Conservation (phyloP, 1,140 invertebrate genomes). For the Chironomus striatipennis region DNA sequence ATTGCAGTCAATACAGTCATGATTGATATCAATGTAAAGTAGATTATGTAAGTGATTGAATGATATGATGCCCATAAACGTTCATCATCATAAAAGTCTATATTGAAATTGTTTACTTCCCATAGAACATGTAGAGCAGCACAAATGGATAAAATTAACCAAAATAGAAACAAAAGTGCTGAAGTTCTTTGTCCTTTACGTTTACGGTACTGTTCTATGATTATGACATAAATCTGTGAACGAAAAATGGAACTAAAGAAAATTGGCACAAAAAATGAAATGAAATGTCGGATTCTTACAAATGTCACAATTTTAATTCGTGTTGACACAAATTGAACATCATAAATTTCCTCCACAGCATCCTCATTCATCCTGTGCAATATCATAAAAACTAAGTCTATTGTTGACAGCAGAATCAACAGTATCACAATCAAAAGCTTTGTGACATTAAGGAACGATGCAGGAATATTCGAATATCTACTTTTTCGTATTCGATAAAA, state of each 20-base stretch:
- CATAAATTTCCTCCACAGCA: constrained; percentile 48
- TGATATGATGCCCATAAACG: constrained; percentile 41
- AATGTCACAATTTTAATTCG: not conserved
- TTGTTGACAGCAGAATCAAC: constrained; percentile 49
- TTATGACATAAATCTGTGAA: not conserved
- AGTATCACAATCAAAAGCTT: constrained; percentile 59
- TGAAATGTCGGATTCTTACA: not conserved
- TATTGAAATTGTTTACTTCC: constrained; percentile 44
- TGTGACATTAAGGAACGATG: constrained; percentile 60
- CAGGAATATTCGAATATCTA: constrained; percentile 62
- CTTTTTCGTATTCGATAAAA: constrained; percentile 61
- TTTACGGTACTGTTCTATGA: not conserved
- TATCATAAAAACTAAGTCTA: constrained; percentile 46
- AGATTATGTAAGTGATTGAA: constrained; percentile 67
- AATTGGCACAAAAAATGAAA: not conserved
- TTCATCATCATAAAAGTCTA: constrained; percentile 33
- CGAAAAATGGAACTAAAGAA: not conserved
- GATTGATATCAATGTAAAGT: constrained; percentile 58
- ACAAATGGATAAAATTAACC: constrained; percentile 59
- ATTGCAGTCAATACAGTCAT: constrained; percentile 70
- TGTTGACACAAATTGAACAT: not conserved
- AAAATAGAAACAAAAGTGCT: constrained; percentile 75
- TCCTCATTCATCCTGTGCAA: constrained; percentile 50
- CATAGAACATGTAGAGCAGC: constrained; percentile 60
- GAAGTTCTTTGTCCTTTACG: constrained; percentile 40